Evolutionary conservation across 2,797 vertebrate species (phyloP), one percentile per base, ranked within the genome.

Genomic region (Diplodus sargus): DNA sequence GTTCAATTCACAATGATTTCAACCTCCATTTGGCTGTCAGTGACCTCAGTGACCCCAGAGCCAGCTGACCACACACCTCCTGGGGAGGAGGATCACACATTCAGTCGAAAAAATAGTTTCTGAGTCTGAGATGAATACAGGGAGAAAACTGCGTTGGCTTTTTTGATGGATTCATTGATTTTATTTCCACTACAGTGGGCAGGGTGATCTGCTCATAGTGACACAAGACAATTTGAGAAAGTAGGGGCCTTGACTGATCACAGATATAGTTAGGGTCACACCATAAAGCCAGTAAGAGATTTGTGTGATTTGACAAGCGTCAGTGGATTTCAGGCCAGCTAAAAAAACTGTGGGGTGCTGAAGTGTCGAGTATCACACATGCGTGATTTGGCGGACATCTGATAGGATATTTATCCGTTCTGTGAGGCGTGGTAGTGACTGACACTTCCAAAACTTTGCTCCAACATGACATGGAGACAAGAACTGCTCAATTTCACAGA

Each of bases 11-110:
- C 6, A 74, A 53, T 4, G 15, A 74, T 71, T 71, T 75, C 28
- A 78, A 18, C 59, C 68, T 72, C 62, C 58, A 45, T 58, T 68
- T 30, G 14, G 67, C 48, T 47, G 51, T 45, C 48, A 45, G n/a
- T 79, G 39, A 83, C 43, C 45, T 63, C 28, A 48, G 45, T 74
- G 39, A 83, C 49, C 45, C 59, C 28, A 48, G 45, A 71, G 28
- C 16, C 74, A 68, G 70, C 45, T 58, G 54, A 48, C 59, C 59
- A n/a, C 48, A 28, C 54, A 28, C 14, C 30, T 60, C 15, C 28
- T 12, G 12, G 18, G 23, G n/a, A 28, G 11, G 13, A 47, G 28
- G 25, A 64, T 64, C 70, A 20, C 2, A 71, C 4, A 60, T 39
- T 2, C 13, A 12, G 25, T 45, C 23, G 42, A 68, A 60, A 39